Conservation (phyloP, 2,113 vertebrate genomes). For the Plotosus lineatus region DNA sequence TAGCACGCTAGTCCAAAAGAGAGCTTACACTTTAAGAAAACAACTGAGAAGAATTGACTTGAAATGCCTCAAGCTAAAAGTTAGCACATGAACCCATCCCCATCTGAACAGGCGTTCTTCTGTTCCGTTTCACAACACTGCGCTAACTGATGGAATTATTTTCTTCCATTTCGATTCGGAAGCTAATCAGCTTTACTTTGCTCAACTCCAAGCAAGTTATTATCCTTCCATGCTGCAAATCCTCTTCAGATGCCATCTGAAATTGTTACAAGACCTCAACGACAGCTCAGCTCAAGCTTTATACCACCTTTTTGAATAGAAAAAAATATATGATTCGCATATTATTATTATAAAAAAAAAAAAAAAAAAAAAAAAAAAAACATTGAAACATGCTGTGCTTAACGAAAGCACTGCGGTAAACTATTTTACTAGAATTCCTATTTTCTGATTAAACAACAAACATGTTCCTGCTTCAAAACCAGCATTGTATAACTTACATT, state of each 20-base stretch:
- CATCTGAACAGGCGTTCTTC: background rate
- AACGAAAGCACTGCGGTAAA: background rate
- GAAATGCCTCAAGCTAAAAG: background rate
- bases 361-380: no score
- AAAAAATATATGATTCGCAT: background rate
- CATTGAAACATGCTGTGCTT: background rate
- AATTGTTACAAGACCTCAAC: slow-evolving; percentile 15
- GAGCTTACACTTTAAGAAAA: background rate
- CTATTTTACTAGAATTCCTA: background rate
- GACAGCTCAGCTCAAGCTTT: slow-evolving; percentile 10
- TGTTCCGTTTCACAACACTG: slow-evolving; percentile 18
- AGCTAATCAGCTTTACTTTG: slow-evolving; percentile 32
- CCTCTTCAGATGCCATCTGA: slow-evolving; percentile 30
- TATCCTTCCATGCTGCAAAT: slow-evolving; percentile 25
- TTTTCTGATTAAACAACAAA: background rate
- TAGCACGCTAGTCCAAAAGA: background rate
- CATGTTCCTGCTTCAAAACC: background rate
- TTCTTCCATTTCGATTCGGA: slow-evolving; percentile 13
- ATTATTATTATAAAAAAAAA: background rate
- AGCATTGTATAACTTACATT: background rate
- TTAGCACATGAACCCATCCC: slow-evolving; percentile 4
- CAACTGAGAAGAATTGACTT: background rate
- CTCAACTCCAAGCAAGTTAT: slow-evolving; percentile 6
- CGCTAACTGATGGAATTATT: slow-evolving; percentile 28
- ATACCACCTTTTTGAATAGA: background rate